Conservation (phyloP, 2,797 vertebrate genomes). For the Sebastolobus alascanus region DNA sequence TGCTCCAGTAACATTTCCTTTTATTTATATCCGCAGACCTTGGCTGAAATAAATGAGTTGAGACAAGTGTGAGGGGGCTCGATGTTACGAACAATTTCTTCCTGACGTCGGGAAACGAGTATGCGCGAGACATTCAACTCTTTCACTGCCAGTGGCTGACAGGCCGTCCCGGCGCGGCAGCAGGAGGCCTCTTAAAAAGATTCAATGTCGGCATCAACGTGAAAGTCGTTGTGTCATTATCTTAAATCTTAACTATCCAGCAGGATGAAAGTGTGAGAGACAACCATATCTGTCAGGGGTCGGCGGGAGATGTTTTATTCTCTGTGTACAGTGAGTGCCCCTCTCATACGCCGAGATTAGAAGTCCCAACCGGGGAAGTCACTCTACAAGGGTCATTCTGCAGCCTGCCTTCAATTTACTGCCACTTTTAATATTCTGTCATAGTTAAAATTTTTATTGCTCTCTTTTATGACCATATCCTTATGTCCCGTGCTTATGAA, state of each 20-base stretch:
- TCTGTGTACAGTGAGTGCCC: slow-evolving; percentile 81
- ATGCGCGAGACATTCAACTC: slow-evolving; percentile 83
- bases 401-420: slow-evolving; percentile 84
- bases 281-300: slow-evolving; percentile 82
- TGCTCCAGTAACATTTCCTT: slow-evolving; percentile 89
- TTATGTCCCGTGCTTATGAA: slow-evolving; percentile 88
- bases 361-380: slow-evolving; percentile 75
- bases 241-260: slow-evolving; percentile 84
- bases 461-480: slow-evolving; percentile 84
- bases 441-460: slow-evolving; percentile 86
- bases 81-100: slow-evolving; percentile 87
- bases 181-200: slow-evolving; percentile 81
- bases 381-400: slow-evolving; percentile 81
- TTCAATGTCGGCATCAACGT: slow-evolving; percentile 84
- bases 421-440: slow-evolving; percentile 89
- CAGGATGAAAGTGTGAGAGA: slow-evolving; percentile 80
- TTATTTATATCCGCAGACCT: slow-evolving; percentile 91
- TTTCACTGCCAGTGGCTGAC: slow-evolving; percentile 83
- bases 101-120: slow-evolving; percentile 78
- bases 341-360: slow-evolving; percentile 74
- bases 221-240: slow-evolving; percentile 86
- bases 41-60: slow-evolving; percentile 90
- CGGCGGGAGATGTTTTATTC: slow-evolving; percentile 79
- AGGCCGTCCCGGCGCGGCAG: slow-evolving; percentile 73
- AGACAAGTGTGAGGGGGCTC: slow-evolving; percentile 82